Percentiles rank a stretch among this genome's conserved stretches.
phyloP scores from a whole-genome alignment of 2,888 invertebrate genomes.

The Orgyia antiqua region DNA sequence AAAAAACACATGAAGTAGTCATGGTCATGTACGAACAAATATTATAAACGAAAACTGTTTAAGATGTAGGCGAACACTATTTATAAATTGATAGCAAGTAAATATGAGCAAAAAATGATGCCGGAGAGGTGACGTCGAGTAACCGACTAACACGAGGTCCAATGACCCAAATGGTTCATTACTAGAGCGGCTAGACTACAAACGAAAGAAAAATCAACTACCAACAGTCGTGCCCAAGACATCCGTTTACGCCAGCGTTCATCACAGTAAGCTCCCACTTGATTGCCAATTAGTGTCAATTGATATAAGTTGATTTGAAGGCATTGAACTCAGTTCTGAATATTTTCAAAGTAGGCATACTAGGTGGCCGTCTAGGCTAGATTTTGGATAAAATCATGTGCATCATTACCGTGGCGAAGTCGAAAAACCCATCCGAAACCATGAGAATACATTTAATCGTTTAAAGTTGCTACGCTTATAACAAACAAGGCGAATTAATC shows the following conservation, averaged over 20 bases:
- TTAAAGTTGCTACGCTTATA: constrained; percentile 30
- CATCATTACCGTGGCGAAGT: no score
- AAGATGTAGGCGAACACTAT: no score
- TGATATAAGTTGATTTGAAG: constrained; percentile 15
- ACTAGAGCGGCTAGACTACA: constrained; percentile 61
- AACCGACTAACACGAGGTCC: constrained; percentile 68
- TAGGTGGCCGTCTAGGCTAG: no score
- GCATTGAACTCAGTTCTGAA: no score
- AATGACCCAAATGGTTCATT: constrained; percentile 73
- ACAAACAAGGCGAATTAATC: constrained; percentile 63
- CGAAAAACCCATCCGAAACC: no score
- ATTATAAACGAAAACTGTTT: no score
- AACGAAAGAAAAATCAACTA: constrained; percentile 70
- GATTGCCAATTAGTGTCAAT: constrained; percentile 34
- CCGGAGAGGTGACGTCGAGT: constrained; percentile 49
- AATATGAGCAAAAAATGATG: constrained; percentile 59
- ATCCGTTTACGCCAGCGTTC: no score
- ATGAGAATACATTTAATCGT: background rate
- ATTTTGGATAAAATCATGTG: no score
- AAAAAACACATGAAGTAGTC: constrained; percentile 30
- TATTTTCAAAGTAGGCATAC: no score
- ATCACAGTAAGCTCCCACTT: no score
- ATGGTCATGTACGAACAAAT: constrained; percentile 24
- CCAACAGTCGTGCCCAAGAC: no score
- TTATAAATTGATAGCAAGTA: no score